phyloP scores from a whole-genome alignment of 2,797 vertebrate genomes.

The Aulostomus chinensis region DNA sequence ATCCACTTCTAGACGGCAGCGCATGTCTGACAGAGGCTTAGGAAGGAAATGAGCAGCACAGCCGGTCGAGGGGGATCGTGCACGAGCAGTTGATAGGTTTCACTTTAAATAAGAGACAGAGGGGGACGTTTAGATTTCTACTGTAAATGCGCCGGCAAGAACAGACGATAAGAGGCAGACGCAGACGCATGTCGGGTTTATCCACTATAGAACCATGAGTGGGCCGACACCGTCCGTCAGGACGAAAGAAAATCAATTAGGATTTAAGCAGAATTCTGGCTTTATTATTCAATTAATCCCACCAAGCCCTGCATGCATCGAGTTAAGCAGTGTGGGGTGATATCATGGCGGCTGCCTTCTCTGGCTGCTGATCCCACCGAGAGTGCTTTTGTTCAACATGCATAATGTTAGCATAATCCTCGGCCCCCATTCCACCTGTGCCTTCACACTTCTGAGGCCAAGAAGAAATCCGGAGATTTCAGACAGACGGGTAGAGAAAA shows the following conservation, averaged over 20 bases:
- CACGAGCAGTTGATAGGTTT: no score
- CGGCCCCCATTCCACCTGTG: constrained; percentile 32
- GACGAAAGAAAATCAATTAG: constrained; percentile 61
- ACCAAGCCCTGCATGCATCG: constrained; percentile 54
- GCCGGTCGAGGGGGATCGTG: no score
- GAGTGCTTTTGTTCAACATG: constrained; percentile 45
- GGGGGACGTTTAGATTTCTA: no score
- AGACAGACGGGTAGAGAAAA: constrained; percentile 2
- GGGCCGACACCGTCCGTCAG: constrained; percentile 19
- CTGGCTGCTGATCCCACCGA: constrained; percentile 33
- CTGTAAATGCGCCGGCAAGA: no score
- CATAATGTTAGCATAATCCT: constrained; percentile 63
- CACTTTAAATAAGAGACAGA: no score
- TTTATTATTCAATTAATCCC: constrained; percentile 70
- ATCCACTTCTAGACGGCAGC: no score
- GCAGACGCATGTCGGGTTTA: constrained; percentile 26
- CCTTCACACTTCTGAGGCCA: constrained; percentile 15
- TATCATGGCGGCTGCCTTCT: constrained; percentile 48
- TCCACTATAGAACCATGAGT: constrained; percentile 18
- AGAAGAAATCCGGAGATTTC: constrained; percentile 2
- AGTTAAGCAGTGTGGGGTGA: constrained; percentile 55
- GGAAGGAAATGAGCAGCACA: no score
- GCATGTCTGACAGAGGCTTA: no score
- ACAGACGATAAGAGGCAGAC: constrained; percentile 3
- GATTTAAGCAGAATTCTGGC: constrained; percentile 50